Base-by-base conservation (phyloP, 2,797 vertebrate genomes). In the Coendou prehensilis region DNA sequence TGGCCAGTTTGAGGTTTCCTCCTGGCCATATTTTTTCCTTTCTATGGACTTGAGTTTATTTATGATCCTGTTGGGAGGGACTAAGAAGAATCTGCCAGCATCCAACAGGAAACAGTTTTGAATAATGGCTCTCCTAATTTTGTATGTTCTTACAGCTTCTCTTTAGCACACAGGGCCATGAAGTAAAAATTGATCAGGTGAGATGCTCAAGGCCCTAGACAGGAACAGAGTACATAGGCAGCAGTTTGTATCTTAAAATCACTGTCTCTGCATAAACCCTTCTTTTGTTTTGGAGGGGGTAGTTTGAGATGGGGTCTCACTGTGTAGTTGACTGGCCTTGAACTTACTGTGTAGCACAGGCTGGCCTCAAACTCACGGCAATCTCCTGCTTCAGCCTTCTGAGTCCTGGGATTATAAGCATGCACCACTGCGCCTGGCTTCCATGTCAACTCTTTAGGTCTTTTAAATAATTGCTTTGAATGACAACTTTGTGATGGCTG, bases 401-500 rank as follows among this genome's bases (percentile, higher is more conserved):
- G 11, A 45, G 20, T 73, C 5, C 71, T 73, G 10, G 41, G 41
- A 75, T 75, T 47, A 15, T 23, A 28, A 26, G 6, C 9, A 4
- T 75, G 22, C 2, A 45, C 41, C 41, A 45, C 71, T 22, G 28
- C 23, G 4, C 22, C 23, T 13, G 23, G 41, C 22, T 52, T 79
- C 23, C 1, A 5, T 50, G 7, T 81, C 52, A 93, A 67, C 18
- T 63, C 63, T 71, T 64, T 73, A 85, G 37, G 28, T 69, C 28
- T 93, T 96, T 92, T 75, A 82, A 93, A 30, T 94, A 94, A 57
- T 84, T 94, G 11, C 17, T 57, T 81, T 76, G n/a, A 81, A 95
- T 91, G 56, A 78, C 30, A 91, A 23, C 20, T 67, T 76, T 75
- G 33, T 85, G 76, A 89, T 17, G 28, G 47, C 63, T 30, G 8